Evolutionary conservation across 2,888 invertebrate species (phyloP).

Genomic region (Lasioglossum leucozonium): DNA sequence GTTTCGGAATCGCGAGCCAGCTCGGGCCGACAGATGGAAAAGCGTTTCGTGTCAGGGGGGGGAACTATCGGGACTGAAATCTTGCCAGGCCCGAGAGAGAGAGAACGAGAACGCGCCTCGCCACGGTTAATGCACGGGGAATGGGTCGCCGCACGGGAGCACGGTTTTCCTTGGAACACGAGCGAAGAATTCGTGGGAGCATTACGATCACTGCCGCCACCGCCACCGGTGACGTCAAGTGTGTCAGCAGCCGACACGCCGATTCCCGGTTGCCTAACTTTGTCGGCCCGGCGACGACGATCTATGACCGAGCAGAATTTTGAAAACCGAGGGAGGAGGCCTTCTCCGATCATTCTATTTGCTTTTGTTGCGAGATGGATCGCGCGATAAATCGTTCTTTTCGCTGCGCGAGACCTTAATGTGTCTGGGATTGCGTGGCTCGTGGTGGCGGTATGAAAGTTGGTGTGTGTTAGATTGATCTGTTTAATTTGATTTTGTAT

Average conservation of each 20-base stretch:
- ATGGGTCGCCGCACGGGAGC: conserved; percentile 46
- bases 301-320: conserved; percentile 6
- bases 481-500: background rate
- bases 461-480: no score
- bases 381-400: background rate
- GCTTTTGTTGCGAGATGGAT: background rate
- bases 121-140: conserved; percentile 59
- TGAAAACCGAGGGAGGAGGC: background rate
- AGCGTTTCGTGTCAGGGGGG: conserved; percentile 45
- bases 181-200: conserved; percentile 56
- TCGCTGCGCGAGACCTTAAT: background rate
- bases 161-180: conserved; percentile 55
- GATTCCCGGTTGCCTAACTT: conserved; percentile 30
- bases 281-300: background rate
- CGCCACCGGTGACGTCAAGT: conserved; percentile 42
- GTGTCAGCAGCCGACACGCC: conserved; percentile 39
- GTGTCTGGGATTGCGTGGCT: background rate
- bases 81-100: conserved; percentile 49
- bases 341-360: background rate
- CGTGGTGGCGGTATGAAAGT: background rate
- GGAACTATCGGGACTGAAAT: conserved; percentile 44
- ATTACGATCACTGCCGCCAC: conserved; percentile 35
- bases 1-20: conserved; percentile 4
- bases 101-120: conserved; percentile 26
- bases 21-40: conserved; percentile 51